These are phyloP conservation scores for Chymomyza caudatula DNA, from an alignment of 2,888 invertebrate genomes.

Conservation along the genomic window DNA sequence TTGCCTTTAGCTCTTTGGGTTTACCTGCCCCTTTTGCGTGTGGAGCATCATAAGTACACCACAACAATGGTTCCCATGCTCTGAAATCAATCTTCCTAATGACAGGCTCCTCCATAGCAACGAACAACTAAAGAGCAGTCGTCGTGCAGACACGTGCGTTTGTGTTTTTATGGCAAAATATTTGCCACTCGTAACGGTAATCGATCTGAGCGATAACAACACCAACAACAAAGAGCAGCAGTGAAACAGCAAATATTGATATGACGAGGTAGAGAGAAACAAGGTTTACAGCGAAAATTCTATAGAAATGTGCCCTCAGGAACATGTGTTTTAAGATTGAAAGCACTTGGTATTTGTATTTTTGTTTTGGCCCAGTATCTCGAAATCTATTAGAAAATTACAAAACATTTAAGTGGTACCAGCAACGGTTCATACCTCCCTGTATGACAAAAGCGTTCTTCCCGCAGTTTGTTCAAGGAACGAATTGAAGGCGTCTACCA, in stretches of 20 bases:
- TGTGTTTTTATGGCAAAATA: constrained; percentile 56
- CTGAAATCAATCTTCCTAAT: constrained; percentile 70
- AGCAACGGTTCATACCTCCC: too few relatives aligned
- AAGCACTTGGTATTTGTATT: neutral
- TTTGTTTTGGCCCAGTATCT: constrained; percentile 2
- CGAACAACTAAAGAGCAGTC: constrained; percentile 20
- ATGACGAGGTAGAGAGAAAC: neutral
- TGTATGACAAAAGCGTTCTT: too few relatives aligned
- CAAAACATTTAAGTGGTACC: neutral
- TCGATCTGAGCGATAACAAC: constrained; percentile 62
- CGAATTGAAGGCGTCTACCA: neutral
- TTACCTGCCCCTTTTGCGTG: too few relatives aligned
- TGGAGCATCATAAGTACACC: too few relatives aligned
- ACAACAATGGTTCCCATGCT: constrained; percentile 48
- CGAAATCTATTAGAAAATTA: neutral
- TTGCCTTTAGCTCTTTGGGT: too few relatives aligned
- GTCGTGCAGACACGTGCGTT: constrained; percentile 59
- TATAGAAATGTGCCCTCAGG: neutral
- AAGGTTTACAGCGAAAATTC: neutral
- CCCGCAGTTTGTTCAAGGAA: neutral
- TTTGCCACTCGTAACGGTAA: constrained; percentile 66
- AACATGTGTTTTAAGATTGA: neutral
- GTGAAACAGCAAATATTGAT: constrained; percentile 36
- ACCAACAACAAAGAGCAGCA: constrained; percentile 36
- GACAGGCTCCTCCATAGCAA: constrained; percentile 45